phyloP scores from a whole-genome alignment of 2,888 invertebrate species.

The Rutpela maculata region DNA sequence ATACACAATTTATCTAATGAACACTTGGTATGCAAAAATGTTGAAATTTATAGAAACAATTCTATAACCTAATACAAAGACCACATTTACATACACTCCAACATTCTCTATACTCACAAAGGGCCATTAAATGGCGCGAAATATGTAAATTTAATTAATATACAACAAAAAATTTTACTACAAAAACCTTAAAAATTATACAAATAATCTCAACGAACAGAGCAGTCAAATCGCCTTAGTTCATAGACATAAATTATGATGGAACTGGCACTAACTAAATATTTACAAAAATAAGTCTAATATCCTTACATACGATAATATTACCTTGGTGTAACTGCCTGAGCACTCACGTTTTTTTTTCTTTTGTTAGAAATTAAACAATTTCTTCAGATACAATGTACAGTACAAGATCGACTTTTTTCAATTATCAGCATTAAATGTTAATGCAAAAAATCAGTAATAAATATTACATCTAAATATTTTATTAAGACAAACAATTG shows the following conservation, averaged over 20 bases:
- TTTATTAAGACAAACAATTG: background rate
- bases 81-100: constrained; percentile 66
- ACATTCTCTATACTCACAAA: constrained; percentile 59
- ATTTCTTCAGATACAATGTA: constrained; percentile 37
- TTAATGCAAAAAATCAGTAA: constrained; percentile 17
- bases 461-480: constrained; percentile 28
- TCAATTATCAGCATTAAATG: constrained; percentile 7
- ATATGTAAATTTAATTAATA: constrained; percentile 44
- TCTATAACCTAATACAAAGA: constrained; percentile 69
- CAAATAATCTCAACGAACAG: constrained; percentile 64
- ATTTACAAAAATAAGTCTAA: constrained; percentile 73
- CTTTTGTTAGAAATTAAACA: constrained; percentile 36
- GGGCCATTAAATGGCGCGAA: constrained; percentile 59
- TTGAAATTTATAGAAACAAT: constrained; percentile 63
- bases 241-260: constrained; percentile 64
- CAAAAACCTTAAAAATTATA: constrained; percentile 63
- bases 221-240: constrained; percentile 60
- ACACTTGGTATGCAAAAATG: constrained; percentile 62
- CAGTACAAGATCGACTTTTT: constrained; percentile 38
- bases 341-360: constrained; percentile 44
- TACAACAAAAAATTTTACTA: constrained; percentile 64
- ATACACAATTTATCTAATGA: constrained; percentile 58
- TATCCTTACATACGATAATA: constrained; percentile 64
- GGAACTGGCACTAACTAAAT: constrained; percentile 71
- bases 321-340: constrained; percentile 59